Base-by-base conservation (phyloP, 2,113 vertebrate genomes). In the Cryptotis parvus region DNA sequence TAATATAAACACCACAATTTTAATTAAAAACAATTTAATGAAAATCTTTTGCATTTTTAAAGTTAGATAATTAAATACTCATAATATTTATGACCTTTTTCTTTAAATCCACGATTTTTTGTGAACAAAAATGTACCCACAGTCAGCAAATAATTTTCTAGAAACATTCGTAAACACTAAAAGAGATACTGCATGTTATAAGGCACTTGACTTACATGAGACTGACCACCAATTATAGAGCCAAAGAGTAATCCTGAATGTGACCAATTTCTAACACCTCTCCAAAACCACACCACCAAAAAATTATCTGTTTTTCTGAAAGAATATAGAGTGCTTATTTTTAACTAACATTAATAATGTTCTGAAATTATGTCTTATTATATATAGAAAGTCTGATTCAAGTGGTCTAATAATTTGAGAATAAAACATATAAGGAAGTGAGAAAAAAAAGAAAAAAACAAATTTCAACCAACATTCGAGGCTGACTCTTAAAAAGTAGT, bases 51-150 rank as follows among this genome's bases (percentile, higher is more conserved):
- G 20, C 3, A 75, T 45, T 91, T 93, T 58, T 76, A 83, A 65
- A n/a, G n/a, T 39, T 69, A 79, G 9, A 69, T 73, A n/a, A n/a
- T n/a, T n/a, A 26, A 8, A 69, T 85, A 33, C 3, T 66, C 37
- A 81, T 69, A 16, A 26, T 14, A 49, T 55, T 45, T 45, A 9
- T 83, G 73, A 61, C 43, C 69, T 84, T 49, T 77, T 84, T 65
- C 89, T 91, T 82, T 81, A 26, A 77, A 65, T 79, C 72, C 52
- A 82, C 31, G 79, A 33, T 89, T 84, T 55, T 80, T 26, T 94
- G 20, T 87, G 5, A 10, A 22, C 41, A 61, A 68, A 76, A 87
- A 75, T 14, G 35, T 35, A 87, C 18, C 7, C 14, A 39, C 10
- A 70, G 8, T 58, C 18, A 27, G 27, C 49, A 90, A 16, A 83